Evolutionary conservation across 2,888 invertebrate species (phyloP).

Genomic region (Hyposoter didymator): DNA sequence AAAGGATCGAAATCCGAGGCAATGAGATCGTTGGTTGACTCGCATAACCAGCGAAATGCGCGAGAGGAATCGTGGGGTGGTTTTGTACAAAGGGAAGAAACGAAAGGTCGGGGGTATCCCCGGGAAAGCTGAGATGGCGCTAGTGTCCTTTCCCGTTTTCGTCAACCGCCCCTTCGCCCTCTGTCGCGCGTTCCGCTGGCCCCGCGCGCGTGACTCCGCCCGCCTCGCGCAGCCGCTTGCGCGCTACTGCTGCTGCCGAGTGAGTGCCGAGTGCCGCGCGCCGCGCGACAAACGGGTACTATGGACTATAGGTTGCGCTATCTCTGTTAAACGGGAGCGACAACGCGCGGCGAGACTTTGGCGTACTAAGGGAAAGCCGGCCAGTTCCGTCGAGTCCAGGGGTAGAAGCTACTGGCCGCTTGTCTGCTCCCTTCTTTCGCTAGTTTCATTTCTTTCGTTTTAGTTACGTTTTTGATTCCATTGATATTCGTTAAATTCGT

Average conservation of each 20-base stretch:
- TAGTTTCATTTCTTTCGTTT: slow-evolving; percentile 83
- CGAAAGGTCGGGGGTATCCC: slow-evolving; percentile 20
- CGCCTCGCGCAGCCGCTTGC: not conserved
- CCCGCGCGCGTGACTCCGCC: not conserved
- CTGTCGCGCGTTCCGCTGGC: not conserved
- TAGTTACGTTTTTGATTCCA: slow-evolving; percentile 81
- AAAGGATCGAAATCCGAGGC: not conserved
- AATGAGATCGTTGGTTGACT: not conserved
- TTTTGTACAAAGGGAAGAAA: slow-evolving; percentile 12
- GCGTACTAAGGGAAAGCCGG: slow-evolving; percentile 67
- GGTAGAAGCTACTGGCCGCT: slow-evolving; percentile 87
- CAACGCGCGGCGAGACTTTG: slow-evolving; percentile 81
- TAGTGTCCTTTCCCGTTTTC: slow-evolving; percentile 63
- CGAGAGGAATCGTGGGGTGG: slow-evolving; percentile 2
- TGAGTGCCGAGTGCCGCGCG: too few relatives aligned
- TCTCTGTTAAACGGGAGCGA: slow-evolving; percentile 83
- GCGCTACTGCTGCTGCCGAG: not conserved
- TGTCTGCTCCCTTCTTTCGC: slow-evolving; percentile 86
- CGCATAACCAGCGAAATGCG: slow-evolving; percentile 40
- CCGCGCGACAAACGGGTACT: not conserved
- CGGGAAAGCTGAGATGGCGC: slow-evolving; percentile 42
- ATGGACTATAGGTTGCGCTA: slow-evolving; percentile 82
- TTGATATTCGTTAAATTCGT: slow-evolving; percentile 77
- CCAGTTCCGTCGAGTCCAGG: slow-evolving; percentile 85
- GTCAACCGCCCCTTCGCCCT: not conserved